Evolutionary conservation across 2,888 invertebrate species (phyloP).

Genomic region (Amphipyra tragopoginis): DNA sequence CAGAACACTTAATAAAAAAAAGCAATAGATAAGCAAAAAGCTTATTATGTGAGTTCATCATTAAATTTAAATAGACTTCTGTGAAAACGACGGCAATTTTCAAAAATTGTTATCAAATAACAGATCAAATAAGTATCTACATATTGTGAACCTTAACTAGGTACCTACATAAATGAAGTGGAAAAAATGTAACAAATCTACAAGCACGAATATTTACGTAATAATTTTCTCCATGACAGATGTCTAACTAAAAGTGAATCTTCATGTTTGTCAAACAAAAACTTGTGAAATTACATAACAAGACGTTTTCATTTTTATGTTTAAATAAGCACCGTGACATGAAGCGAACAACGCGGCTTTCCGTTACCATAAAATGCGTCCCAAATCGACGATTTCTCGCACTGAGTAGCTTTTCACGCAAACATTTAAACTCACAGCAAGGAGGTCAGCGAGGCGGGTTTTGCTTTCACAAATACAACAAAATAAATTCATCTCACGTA

Average conservation of each 20-base stretch:
- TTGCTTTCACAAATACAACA: conserved; percentile 89
- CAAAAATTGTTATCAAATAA: no score
- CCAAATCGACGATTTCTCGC: conserved; percentile 84
- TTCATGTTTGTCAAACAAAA: conserved; percentile 45
- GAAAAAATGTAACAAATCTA: not conserved
- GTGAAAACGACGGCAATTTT: no score
- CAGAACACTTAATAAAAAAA: no score
- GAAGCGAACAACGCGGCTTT: conserved; percentile 66
- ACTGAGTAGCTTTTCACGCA: conserved; percentile 83
- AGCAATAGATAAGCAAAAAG: no score
- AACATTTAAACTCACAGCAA: conserved; percentile 82
- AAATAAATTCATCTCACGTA: conserved; percentile 90
- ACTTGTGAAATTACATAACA: conserved; percentile 54
- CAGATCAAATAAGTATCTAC: no score
- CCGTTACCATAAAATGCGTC: conserved; percentile 78
- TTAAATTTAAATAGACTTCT: no score
- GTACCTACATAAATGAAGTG: no score
- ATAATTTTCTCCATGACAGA: conserved; percentile 35
- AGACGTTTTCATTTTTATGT: conserved; percentile 49
- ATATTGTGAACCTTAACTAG: no score
- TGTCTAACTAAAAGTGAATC: conserved; percentile 43
- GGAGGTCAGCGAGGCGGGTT: conserved; percentile 86
- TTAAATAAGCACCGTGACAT: conserved; percentile 55
- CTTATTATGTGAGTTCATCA: no score
- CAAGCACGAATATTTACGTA: conserved; percentile 24